Percentiles rank a stretch among this genome's conserved stretches.
Evolutionary conservation across 1,140 invertebrate genomes (phyloP).

Genomic region (Hylyphantes graminicola): DNA sequence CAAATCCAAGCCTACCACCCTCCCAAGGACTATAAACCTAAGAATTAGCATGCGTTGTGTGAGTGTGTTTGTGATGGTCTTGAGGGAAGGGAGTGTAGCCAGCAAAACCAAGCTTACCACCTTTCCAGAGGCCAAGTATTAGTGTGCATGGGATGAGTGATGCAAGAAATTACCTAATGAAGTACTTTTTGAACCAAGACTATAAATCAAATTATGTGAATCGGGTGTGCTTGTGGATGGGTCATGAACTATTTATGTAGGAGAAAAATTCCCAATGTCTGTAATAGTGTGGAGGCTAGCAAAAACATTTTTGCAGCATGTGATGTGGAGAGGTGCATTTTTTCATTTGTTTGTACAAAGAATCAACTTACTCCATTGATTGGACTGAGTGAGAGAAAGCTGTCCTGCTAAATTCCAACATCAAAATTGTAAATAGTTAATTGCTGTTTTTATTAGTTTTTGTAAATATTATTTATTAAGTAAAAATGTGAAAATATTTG

Average conservation of each 20-base stretch:
- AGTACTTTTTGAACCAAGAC: too few relatives aligned
- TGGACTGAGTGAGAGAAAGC: neutral
- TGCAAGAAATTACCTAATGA: too few relatives aligned
- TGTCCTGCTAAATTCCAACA: neutral
- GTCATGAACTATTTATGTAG: too few relatives aligned
- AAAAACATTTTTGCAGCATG: neutral
- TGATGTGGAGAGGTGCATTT: neutral
- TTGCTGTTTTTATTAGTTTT: slow-evolving; percentile 11
- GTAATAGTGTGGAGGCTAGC: neutral
- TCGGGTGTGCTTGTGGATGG: too few relatives aligned
- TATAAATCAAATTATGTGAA: too few relatives aligned
- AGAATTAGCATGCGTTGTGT: slow-evolving; percentile 13
- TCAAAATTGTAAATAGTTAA: slow-evolving; percentile 19
- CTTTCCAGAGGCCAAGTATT: too few relatives aligned
- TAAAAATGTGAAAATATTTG: neutral
- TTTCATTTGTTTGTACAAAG: slow-evolving; percentile 7
- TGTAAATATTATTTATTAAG: slow-evolving; percentile 29
- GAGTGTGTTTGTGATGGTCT: too few relatives aligned
- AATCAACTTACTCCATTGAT: slow-evolving; percentile 9
- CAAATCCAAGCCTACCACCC: too few relatives aligned
- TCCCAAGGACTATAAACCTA: neutral
- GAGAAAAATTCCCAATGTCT: too few relatives aligned
- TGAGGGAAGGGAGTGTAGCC: too few relatives aligned
- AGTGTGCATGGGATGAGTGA: too few relatives aligned
- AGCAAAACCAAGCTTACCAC: too few relatives aligned